These are phyloP conservation scores for Meles meles DNA, from an alignment of 2,113 vertebrate genomes.

Conservation along the genomic window DNA sequence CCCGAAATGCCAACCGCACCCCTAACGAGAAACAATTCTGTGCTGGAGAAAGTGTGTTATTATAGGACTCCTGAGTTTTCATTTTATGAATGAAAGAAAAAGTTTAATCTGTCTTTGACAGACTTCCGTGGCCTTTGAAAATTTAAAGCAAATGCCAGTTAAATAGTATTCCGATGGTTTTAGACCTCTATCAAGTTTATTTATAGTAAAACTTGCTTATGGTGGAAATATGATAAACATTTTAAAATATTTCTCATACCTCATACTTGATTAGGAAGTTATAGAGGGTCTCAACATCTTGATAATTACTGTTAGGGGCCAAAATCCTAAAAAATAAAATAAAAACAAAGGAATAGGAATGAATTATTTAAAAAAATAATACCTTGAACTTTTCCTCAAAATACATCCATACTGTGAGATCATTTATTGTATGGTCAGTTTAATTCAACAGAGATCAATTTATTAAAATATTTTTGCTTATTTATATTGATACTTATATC, in stretches of 20 bases:
- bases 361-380: slow-evolving; percentile 47
- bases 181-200: neutral
- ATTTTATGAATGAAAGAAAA: neutral
- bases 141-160: slow-evolving; percentile 24
- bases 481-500: slow-evolving; percentile 45
- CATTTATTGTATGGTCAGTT: neutral
- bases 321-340: slow-evolving; percentile 85
- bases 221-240: slow-evolving; percentile 9
- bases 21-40: neutral
- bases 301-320: slow-evolving; percentile 83
- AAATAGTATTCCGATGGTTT: slow-evolving; percentile 16
- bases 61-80: neutral
- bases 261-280: slow-evolving; percentile 84
- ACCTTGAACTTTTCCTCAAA: slow-evolving; percentile 6
- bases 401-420: neutral
- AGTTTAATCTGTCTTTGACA: neutral
- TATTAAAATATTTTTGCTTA: slow-evolving; percentile 54
- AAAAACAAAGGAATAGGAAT: slow-evolving; percentile 3
- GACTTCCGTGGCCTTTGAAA: slow-evolving; percentile 12
- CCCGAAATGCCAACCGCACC: neutral
- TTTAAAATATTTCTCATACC: slow-evolving; percentile 81
- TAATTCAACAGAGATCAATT: slow-evolving; percentile 52
- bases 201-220: neutral
- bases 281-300: slow-evolving; percentile 88
- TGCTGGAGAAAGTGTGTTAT: neutral